Percentiles rank a stretch among this genome's conserved stretches.
Conservation (phyloP, 2,888 invertebrate species). For the Drosophila koepferae region DNA sequence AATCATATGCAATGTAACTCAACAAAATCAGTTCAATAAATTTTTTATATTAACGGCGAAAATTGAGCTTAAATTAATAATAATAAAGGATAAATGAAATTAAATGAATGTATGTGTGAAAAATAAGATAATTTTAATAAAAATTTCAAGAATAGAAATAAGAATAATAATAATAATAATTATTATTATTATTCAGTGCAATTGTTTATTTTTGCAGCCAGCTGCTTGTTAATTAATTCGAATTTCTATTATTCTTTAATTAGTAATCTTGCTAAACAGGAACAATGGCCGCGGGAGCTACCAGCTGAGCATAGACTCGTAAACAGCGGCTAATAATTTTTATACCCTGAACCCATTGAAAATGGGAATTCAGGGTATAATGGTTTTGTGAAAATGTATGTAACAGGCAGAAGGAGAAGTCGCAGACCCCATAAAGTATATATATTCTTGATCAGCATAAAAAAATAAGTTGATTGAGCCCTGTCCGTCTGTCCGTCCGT, state of each 20-base stretch:
- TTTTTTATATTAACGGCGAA: neutral
- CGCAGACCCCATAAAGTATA: too few relatives aligned
- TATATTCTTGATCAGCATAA: too few relatives aligned
- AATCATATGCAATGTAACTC: neutral
- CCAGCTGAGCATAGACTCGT: slow-evolving; percentile 46
- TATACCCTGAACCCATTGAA: too few relatives aligned
- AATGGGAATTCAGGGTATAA: too few relatives aligned
- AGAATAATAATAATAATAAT: too few relatives aligned
- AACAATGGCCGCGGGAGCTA: slow-evolving; percentile 19
- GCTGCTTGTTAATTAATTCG: slow-evolving; percentile 1
- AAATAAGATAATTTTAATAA: too few relatives aligned
- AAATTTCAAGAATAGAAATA: too few relatives aligned
- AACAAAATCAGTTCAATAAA: neutral
- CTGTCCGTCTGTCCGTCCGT: too few relatives aligned
- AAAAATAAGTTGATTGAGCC: too few relatives aligned
- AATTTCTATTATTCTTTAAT: neutral
- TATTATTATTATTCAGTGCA: neutral
- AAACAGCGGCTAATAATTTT: slow-evolving; percentile 67
- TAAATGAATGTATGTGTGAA: neutral
- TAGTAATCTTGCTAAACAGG: slow-evolving; percentile 6
- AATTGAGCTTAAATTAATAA: neutral
- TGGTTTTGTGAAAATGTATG: too few relatives aligned
- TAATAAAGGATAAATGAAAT: too few relatives aligned
- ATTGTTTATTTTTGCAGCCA: neutral
- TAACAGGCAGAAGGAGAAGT: too few relatives aligned